Base-by-base conservation (phyloP, 2,113 vertebrate species). In the Dryoscopus gambensis region DNA sequence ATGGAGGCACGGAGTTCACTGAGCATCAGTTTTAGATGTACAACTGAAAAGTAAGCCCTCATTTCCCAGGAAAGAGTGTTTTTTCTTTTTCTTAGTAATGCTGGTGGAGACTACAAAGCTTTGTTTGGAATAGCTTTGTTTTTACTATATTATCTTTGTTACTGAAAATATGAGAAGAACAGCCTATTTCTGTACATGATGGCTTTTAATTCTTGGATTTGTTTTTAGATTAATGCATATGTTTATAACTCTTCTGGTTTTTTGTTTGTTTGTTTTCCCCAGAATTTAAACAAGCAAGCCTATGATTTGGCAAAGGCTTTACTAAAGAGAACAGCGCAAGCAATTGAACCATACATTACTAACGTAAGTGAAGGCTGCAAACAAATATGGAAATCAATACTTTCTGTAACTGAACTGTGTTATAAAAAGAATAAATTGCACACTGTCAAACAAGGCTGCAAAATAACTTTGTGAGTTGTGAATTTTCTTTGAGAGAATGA, bases 241-340 rank as follows among this genome's bases (percentile, higher is more conserved):
- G 21, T 21, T 81, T 84, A 49, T 63, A 67, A 80, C 15, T 12
- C 31, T 37, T 42, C 15, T 53, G 28, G 3, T 5, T 71, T 84
- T 80, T 80, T 47, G 30, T 77, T 17, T 47, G 5, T 55, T 63
- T 95, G 97, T 79, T 47, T 12, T 8, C 1, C 16, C 20, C 35
- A 99, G 99, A 99, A 99, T 97, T 98, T 99, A 96, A 99, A 99
- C 95, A 99, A 99, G 95, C 99, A 99, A 98, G 99, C 99, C 2
- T 99, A 99, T 87, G 99, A 99, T 96, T 97, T 99, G 97, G 99
- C 99, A 86, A 99, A 99, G 95, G 99, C 99, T 84, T 98, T 99
- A 89, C 98, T 99, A 95, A 99, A 99, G 98, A 99, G 99, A 97
- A 99, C 99, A 7, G 99, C 99, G 1, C 99, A 99, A 97, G 99